Evolutionary conservation across 2,888 invertebrate genomes (phyloP).

Genomic region (Caradrina clavipalpis): DNA sequence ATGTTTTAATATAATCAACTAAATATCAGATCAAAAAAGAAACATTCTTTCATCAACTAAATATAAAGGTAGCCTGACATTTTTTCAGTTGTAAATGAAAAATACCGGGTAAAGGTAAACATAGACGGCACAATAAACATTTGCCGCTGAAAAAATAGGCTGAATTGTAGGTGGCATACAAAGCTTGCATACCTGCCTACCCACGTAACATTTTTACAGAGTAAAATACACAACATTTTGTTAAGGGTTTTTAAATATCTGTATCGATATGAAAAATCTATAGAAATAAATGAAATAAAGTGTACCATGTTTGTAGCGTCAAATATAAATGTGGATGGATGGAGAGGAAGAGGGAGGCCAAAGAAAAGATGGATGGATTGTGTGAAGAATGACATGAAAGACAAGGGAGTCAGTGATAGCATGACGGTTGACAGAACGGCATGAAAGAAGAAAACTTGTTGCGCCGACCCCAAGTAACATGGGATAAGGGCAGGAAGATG

Average conservation of each 20-base stretch:
- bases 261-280: background rate
- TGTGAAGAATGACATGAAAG: too few species aligned
- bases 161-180: background rate
- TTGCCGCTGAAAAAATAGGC: conserved; percentile 19
- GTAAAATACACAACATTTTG: background rate
- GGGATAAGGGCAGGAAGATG: too few species aligned
- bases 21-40: background rate
- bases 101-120: conserved; percentile 4
- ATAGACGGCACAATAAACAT: background rate
- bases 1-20: too few species aligned
- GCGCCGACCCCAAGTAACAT: too few species aligned
- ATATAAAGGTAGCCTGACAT: background rate
- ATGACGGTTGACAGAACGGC: too few species aligned
- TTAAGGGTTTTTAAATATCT: background rate
- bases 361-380: too few species aligned
- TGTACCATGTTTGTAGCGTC: too few species aligned
- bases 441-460: too few species aligned
- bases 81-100: conserved; percentile 6
- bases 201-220: background rate
- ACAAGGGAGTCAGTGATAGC: too few species aligned
- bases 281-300: too few species aligned
- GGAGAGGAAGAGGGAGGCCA: too few species aligned
- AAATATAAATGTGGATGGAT: too few species aligned
- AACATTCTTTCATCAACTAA: background rate
- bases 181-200: background rate